Evolutionary conservation across 2,113 vertebrate genomes (phyloP).

Genomic region (Nerophis lumbriciformis): DNA sequence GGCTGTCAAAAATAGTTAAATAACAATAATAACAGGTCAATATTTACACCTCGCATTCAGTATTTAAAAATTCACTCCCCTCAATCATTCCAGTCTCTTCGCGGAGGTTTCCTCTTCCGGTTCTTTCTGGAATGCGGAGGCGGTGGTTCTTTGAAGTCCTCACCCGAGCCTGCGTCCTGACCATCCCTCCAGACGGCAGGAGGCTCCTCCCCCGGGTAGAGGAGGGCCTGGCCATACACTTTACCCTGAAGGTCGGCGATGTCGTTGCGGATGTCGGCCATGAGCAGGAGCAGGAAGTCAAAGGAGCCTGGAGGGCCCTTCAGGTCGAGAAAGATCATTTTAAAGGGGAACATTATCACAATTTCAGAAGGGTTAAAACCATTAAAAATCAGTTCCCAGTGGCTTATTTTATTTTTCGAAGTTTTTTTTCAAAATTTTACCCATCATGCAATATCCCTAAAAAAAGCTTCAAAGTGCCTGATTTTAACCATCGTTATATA

Average conservation of each 20-base stretch:
- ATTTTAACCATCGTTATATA: too few relatives aligned
- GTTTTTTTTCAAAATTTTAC: too few relatives aligned
- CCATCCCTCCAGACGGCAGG: slow-evolving; percentile 79
- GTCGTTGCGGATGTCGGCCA: slow-evolving; percentile 95
- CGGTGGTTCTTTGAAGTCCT: slow-evolving; percentile 73
- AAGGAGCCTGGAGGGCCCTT: slow-evolving; percentile 96
- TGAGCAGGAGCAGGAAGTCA: slow-evolving; percentile 89
- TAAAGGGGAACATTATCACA: too few relatives aligned
- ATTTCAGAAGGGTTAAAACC: too few relatives aligned
- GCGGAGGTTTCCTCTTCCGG: slow-evolving; percentile 67
- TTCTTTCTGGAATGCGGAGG: slow-evolving; percentile 60
- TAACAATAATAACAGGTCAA: slow-evolving; percentile 52
- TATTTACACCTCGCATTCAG: slow-evolving; percentile 54
- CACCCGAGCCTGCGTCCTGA: slow-evolving; percentile 84
- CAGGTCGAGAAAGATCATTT: slow-evolving; percentile 1
- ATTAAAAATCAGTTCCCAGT: too few relatives aligned
- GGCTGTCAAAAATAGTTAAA: slow-evolving; percentile 55
- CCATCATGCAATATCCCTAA: too few relatives aligned
- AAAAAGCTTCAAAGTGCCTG: too few relatives aligned
- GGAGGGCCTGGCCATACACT: slow-evolving; percentile 79
- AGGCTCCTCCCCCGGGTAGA: slow-evolving; percentile 78
- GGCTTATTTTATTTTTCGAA: too few relatives aligned
- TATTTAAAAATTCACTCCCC: slow-evolving; percentile 10
- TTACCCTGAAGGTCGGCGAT: slow-evolving; percentile 88
- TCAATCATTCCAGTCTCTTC: slow-evolving; percentile 48